Conservation (phyloP, 2,797 vertebrate genomes). For the Knipowitschia caucasica region DNA sequence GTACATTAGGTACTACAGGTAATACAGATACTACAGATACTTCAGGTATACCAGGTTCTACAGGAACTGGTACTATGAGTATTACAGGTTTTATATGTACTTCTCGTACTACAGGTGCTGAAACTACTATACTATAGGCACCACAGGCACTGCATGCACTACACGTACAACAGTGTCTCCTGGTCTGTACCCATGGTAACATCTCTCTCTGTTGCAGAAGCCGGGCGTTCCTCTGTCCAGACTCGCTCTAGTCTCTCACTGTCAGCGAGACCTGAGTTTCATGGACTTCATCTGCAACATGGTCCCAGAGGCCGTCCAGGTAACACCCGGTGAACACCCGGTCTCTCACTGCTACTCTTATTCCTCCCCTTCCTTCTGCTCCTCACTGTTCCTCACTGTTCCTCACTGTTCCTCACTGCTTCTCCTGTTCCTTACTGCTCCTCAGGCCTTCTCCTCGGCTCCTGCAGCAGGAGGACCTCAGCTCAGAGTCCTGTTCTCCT, state of each 20-base stretch:
- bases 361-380: conserved; percentile 78
- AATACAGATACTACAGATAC: too few relatives aligned
- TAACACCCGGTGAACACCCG: conserved; percentile 32
- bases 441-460: conserved; percentile 78
- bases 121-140: too few relatives aligned
- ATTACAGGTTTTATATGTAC: too few relatives aligned
- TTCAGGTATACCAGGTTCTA: too few relatives aligned
- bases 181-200: not conserved
- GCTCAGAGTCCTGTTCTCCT: conserved; percentile 89
- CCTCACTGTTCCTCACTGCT: conserved; percentile 39
- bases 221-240: conserved; percentile 87
- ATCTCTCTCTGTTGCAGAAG: conserved; percentile 72
- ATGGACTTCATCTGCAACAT: conserved; percentile 94
- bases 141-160: too few relatives aligned
- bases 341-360: not conserved
- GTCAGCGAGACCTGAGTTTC: conserved; percentile 90
- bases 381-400: conserved; percentile 15
- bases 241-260: conserved; percentile 88
- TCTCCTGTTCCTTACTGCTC: conserved; percentile 5
- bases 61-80: too few relatives aligned
- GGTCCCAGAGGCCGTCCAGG: conserved; percentile 86
- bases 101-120: too few relatives aligned
- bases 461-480: conserved; percentile 70
- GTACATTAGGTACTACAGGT: too few relatives aligned
- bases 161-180: too few relatives aligned